These are phyloP conservation scores for Peucedramus taeniatus DNA, from an alignment of 2,113 vertebrate genomes.

Conservation along the genomic window DNA sequence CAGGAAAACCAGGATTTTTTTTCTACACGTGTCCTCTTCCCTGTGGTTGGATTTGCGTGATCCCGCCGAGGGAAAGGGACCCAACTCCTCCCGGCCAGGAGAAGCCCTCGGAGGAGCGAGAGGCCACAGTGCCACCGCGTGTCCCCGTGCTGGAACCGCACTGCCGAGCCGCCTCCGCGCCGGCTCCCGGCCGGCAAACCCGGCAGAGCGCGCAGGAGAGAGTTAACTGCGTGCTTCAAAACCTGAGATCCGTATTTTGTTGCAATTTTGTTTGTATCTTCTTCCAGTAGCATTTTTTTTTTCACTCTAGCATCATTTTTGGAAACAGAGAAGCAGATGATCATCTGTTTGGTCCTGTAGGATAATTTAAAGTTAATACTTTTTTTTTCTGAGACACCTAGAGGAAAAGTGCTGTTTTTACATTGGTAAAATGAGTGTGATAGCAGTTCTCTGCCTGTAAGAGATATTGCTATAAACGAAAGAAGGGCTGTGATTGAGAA, in stretches of 20 bases:
- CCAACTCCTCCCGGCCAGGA: accelerated
- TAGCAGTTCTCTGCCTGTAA: not conserved
- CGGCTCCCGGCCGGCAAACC: accelerated
- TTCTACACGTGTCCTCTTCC: not conserved
- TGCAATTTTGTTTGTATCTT: not conserved
- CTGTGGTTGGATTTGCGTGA: accelerated
- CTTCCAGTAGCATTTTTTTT: not conserved
- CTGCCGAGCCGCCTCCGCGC: accelerated
- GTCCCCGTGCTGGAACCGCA: not conserved
- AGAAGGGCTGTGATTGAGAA: not conserved
- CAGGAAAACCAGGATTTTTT: not conserved
- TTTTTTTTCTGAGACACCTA: not conserved
- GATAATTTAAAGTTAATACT: not conserved
- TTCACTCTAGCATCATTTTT: not conserved
- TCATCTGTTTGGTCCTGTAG: not conserved
- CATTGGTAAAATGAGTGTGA: not conserved
- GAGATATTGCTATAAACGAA: not conserved
- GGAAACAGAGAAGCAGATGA: not conserved
- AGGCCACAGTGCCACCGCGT: not conserved
- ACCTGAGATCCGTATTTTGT: accelerated
- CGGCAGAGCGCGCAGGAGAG: accelerated
- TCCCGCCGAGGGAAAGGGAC: not conserved
- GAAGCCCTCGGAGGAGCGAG: not conserved
- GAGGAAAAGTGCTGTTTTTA: not conserved
- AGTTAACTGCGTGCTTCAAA: not conserved